Base-by-base conservation (phyloP, 1,140 invertebrate genomes). In the Oryzaephilus surinamensis region DNA sequence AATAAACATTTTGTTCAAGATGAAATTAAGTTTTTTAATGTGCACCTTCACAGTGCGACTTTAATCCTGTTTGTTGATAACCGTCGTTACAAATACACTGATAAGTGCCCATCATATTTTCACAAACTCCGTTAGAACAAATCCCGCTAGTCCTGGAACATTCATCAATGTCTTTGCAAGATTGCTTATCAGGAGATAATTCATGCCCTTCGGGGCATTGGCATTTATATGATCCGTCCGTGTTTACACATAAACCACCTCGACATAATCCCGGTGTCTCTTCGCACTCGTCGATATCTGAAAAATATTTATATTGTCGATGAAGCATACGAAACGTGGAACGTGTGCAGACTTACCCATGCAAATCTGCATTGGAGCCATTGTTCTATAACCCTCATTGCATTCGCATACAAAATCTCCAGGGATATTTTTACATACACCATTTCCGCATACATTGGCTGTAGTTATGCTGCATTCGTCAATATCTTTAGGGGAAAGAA, bases 381-480 rank as follows among this genome's bases (percentile, higher is more conserved):
- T 79, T 28, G 77, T 79, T 36, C 75, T 70, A 58, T 77, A 89
- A 2, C 88, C 88, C 26, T 74, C 63, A 45, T 76, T 73, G 63
- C 87, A 92, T 29, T 81, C 74, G 61, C 88, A 93, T 10, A 73
- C 69, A 63, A 91, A 93, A 52, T 76, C 74, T 5, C 87, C 88
- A 21, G 83, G 81, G 4, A 75, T 79, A 61, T 92, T 91, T 39
- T 74, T 71, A 61, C 88, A 93, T 6, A 77, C 76, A 14, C 86
- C 86, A 50, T 84, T 80, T 1, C 82, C 84, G 64, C 86, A 92
- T 12, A 89, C 81, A 26, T 78, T 83, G 45, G 74, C 76, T 54
- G 87, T 81, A 56, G 88, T 82, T 17, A 91, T 89, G 51, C 73
- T 77, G 57, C 88, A 93, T 60, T 93, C 88, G 57, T 93, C 81